Conservation (phyloP, 2,113 vertebrate genomes). For the Salvator merianae region DNA sequence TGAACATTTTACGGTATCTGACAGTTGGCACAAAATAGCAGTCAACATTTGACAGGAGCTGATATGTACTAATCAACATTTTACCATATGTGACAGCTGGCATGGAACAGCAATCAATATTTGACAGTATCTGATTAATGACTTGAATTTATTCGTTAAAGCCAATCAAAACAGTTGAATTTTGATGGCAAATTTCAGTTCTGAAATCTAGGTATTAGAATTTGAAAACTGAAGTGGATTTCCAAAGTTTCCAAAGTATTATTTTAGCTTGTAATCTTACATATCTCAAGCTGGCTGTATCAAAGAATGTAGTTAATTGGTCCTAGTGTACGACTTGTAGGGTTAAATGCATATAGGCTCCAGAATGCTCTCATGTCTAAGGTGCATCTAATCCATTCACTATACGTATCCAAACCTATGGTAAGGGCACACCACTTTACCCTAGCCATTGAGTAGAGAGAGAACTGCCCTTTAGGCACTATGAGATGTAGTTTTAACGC, state of each 20-base stretch:
- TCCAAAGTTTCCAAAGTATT: background rate
- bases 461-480: no score
- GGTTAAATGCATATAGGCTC: no score
- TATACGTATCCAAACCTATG: no score
- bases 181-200: background rate
- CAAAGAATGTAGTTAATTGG: background rate
- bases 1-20: background rate
- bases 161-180: background rate
- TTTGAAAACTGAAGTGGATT: background rate
- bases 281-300: background rate
- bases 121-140: background rate
- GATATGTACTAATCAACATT: constrained; percentile 6
- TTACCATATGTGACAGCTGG: constrained; percentile 9
- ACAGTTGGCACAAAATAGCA: background rate
- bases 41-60: background rate
- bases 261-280: background rate
- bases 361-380: no score
- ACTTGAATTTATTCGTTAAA: constrained; percentile 3
- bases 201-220: background rate
- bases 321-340: constrained; percentile 27
- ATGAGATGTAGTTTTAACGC: no score
- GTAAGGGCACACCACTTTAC: no score
- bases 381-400: no score
- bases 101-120: background rate
- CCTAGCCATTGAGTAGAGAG: no score